Conservation (phyloP, 2,888 invertebrate species). For the Encarsia formosa region DNA sequence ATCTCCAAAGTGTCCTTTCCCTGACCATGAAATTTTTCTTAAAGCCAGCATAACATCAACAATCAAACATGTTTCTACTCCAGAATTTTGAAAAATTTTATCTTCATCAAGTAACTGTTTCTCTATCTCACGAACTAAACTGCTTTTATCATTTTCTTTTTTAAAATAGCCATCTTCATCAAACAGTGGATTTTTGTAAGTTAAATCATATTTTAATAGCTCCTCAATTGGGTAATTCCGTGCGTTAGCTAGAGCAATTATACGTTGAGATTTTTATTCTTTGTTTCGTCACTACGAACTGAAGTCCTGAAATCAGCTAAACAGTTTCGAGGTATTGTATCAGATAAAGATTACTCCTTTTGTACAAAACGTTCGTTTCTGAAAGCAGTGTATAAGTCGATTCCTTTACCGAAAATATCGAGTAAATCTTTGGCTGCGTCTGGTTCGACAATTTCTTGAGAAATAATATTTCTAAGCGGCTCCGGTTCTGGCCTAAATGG, state of each 20-base stretch:
- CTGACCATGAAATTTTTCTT: constrained; percentile 14
- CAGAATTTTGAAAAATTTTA: neutral
- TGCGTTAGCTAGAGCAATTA: constrained; percentile 2
- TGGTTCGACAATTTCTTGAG: neutral
- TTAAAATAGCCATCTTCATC: neutral
- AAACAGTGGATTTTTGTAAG: neutral
- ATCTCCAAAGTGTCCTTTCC: constrained; percentile 9
- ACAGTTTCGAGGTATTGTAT: neutral
- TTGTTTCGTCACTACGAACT: neutral
- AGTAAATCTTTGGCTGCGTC: neutral
- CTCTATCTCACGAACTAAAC: neutral
- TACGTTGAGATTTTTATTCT: neutral
- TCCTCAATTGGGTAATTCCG: neutral
- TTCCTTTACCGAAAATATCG: neutral
- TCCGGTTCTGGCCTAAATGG: neutral
- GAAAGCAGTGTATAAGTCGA: neutral
- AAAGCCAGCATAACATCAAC: constrained; percentile 18
- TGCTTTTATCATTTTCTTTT: constrained; percentile 4
- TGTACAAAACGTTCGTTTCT: neutral
- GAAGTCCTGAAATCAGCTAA: neutral
- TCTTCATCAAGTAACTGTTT: neutral
- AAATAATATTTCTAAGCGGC: neutral
- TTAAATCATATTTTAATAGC: neutral
- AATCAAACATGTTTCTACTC: neutral
- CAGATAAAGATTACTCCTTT: neutral